A percentile compares a stretch with the other conserved stretches of the same genome.
Conservation (phyloP, 2,113 vertebrate genomes). For the Lathamus discolor region DNA sequence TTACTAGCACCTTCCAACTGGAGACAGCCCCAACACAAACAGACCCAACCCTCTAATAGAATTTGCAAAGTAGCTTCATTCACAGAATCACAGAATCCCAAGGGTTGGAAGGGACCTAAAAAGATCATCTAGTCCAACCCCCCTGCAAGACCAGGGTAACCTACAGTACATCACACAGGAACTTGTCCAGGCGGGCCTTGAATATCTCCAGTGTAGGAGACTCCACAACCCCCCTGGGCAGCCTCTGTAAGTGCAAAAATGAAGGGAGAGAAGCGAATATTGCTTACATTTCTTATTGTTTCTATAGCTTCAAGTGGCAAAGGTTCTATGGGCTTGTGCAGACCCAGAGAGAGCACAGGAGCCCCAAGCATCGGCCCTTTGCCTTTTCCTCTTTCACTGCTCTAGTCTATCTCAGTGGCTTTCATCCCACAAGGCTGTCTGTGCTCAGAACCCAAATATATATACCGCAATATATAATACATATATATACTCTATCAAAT, state of each 20-base stretch:
- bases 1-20: not conserved
- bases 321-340: not conserved
- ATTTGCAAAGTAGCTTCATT: not conserved
- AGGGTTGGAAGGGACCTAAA: too few species aligned
- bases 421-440: not conserved
- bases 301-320: not conserved
- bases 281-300: not conserved
- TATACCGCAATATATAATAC: not conserved
- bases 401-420: not conserved
- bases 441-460: not conserved
- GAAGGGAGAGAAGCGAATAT: not conserved
- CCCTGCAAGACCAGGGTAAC: too few species aligned
- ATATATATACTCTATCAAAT: not conserved
- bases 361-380: accelerated
- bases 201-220: too few species aligned
- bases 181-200: too few species aligned
- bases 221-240: too few species aligned
- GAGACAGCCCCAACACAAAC: not conserved
- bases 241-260: not conserved
- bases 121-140: too few species aligned
- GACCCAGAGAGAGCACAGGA: not conserved
- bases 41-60: not conserved
- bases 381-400: not conserved
- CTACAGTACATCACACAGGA: too few species aligned
- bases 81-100: too few species aligned